A percentile compares a stretch with the other conserved stretches of the same genome.
These are phyloP conservation scores for Macroramphosus scolopax DNA, from an alignment of 2,797 vertebrate species.

Conservation along the genomic window DNA sequence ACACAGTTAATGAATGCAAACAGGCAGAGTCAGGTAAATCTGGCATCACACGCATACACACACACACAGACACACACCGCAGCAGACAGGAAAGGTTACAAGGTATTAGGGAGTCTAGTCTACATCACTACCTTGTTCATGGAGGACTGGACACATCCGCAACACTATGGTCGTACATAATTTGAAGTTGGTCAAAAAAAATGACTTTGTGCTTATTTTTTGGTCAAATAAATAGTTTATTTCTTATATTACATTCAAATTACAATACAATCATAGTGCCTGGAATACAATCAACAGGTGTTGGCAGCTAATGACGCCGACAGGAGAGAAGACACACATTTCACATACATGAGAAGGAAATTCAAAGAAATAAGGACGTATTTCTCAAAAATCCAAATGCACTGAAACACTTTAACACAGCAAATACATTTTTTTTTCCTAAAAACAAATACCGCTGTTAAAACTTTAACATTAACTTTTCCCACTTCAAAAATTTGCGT, in stretches of 20 bases:
- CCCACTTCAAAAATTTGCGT: constrained; percentile 5
- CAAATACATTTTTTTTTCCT: constrained; percentile 12
- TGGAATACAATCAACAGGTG: constrained; percentile 62
- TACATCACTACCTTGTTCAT: constrained; percentile 18
- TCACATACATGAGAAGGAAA: constrained; percentile 39
- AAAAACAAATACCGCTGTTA: constrained; percentile 23
- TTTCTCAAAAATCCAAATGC: constrained; percentile 3
- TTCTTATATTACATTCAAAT: constrained; percentile 74
- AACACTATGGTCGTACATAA: constrained; percentile 80
- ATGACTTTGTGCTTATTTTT: constrained; percentile 68
- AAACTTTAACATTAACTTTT: too few species aligned
- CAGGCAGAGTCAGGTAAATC: constrained; percentile 55
- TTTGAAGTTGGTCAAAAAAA: constrained; percentile 75
- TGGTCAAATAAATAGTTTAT: constrained; percentile 70
- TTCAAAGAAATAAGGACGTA: constrained; percentile 11
- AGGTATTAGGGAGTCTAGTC: constrained; percentile 18
- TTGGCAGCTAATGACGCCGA: constrained; percentile 42
- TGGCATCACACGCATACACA: constrained; percentile 20
- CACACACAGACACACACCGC: constrained; percentile 19
- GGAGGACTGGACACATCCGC: constrained; percentile 53
- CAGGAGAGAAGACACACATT: constrained; percentile 52
- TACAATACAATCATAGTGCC: constrained; percentile 82
- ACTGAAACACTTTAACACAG: constrained; percentile 20
- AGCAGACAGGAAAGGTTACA: constrained; percentile 14
- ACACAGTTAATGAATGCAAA: constrained; percentile 64